Conservation (phyloP, 2,113 vertebrate genomes). For the Dipodomys ordii region DNA sequence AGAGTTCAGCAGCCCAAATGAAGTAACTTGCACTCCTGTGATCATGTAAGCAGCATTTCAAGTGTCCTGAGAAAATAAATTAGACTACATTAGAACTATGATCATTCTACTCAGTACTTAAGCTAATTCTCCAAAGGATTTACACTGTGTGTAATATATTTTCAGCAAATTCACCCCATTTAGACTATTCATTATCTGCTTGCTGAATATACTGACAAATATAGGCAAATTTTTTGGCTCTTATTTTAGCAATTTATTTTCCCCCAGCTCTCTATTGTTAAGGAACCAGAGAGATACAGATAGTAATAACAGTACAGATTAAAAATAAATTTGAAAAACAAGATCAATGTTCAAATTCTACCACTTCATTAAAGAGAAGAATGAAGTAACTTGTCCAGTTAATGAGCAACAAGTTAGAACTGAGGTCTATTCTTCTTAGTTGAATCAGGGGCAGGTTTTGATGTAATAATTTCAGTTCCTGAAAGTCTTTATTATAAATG, state of each 20-base stretch:
- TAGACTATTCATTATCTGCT: not conserved
- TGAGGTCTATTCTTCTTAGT: not conserved
- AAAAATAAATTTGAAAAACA: too few species aligned
- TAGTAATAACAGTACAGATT: not conserved
- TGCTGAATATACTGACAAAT: not conserved
- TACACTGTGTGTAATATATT: too few species aligned
- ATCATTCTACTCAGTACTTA: not conserved
- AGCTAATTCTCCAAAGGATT: too few species aligned
- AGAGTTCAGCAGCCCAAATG: not conserved
- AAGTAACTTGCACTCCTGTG: not conserved
- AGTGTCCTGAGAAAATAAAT: not conserved
- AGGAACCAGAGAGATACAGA: not conserved
- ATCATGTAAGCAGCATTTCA: not conserved
- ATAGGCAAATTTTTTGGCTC: not conserved
- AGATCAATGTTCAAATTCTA: not conserved
- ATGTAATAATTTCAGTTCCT: not conserved
- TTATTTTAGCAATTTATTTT: not conserved
- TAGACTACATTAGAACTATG: not conserved
- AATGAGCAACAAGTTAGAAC: not conserved
- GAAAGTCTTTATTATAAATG: not conserved
- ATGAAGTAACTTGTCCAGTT: not conserved
- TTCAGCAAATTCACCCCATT: too few species aligned
- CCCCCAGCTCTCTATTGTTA: not conserved
- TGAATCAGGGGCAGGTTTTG: not conserved
- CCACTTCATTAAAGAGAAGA: not conserved